These are phyloP conservation scores for Nycticebus coucang DNA, from an alignment of 2,113 vertebrate species.

Conservation along the genomic window DNA sequence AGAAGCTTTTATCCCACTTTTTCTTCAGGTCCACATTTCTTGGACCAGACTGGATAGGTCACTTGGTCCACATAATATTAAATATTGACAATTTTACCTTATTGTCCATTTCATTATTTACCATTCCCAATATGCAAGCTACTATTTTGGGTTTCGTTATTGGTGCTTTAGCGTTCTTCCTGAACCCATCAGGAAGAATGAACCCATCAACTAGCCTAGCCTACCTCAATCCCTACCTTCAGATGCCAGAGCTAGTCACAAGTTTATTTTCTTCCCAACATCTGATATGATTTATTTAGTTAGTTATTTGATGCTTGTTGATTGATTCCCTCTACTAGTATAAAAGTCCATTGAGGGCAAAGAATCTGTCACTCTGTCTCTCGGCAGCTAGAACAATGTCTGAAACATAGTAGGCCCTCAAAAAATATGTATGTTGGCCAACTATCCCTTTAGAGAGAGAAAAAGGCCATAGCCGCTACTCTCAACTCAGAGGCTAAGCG, in stretches of 20 bases:
- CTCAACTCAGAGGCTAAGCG: not conserved
- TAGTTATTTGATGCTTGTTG: not conserved
- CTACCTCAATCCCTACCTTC: not conserved
- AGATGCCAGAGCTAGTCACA: not conserved
- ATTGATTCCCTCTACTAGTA: not conserved
- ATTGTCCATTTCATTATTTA: constrained; percentile 34
- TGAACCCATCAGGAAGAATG: not conserved
- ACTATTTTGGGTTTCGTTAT: not conserved
- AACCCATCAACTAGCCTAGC: not conserved
- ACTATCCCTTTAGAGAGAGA: not conserved
- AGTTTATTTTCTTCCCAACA: constrained; percentile 46
- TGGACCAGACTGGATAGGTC: not conserved
- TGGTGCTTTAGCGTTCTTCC: not conserved
- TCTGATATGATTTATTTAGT: not conserved
- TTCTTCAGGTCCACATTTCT: not conserved
- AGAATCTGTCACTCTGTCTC: not conserved
- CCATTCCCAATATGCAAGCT: not conserved
- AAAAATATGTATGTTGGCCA: constrained; percentile 1
- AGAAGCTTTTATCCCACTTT: not conserved
- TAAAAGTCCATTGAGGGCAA: not conserved
- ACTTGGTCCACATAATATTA: not conserved
- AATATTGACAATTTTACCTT: constrained; percentile 2
- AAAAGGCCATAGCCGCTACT: not conserved
- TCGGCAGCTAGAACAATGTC: not conserved
- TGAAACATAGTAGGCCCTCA: not conserved